Evolutionary conservation across 2,888 invertebrate species (phyloP), one percentile per base, ranked within the genome.

Genomic region (Acronicta psi): DNA sequence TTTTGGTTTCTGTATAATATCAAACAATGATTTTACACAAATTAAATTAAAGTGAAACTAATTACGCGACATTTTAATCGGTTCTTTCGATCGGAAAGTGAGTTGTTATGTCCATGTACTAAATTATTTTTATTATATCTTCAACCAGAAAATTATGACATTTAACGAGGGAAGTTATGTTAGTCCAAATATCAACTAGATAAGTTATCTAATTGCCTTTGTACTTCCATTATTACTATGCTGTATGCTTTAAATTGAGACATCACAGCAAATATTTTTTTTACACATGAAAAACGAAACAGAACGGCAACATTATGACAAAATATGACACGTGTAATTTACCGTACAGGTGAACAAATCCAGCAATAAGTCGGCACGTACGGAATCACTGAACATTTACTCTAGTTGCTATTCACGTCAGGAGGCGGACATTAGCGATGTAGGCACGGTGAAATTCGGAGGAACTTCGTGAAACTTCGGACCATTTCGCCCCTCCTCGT

Each of bases 361-460:
- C 41, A 40, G 57, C 40, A 49, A 59, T 69, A 75, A 55, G 44
- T 73, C 65, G 58, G 57, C 52, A 75, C 61, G 49, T 73, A 61
- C 38, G 51, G 57, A 68, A 72, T 68, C 66, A 69, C 66, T 59
- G 67, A 66, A 50, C 57, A 59, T 74, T 60, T 54, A 41, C 20
- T 46, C 44, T 76, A 52, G 52, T 66, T 76, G 52, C 37, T 76
- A 74, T 76, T 74, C 74, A 52, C 43, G 54, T 56, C 76, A 76
- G 47, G 43, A 42, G 17, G 43, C 47, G 38, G 25, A 40, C 65
- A 55, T 73, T 73, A 69, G 42, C 60, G 37, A 20, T 18, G 17
- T 46, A 51, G 60, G 56, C 56, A 59, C 46, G 54, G 49, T 5
- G 0, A n/a, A 45, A 11, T 42, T 49, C 38, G 62, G 52, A 5